Evolutionary conservation across 1,140 invertebrate genomes (phyloP), one percentile per base, ranked within the genome.

Genomic region (Mya arenaria): DNA sequence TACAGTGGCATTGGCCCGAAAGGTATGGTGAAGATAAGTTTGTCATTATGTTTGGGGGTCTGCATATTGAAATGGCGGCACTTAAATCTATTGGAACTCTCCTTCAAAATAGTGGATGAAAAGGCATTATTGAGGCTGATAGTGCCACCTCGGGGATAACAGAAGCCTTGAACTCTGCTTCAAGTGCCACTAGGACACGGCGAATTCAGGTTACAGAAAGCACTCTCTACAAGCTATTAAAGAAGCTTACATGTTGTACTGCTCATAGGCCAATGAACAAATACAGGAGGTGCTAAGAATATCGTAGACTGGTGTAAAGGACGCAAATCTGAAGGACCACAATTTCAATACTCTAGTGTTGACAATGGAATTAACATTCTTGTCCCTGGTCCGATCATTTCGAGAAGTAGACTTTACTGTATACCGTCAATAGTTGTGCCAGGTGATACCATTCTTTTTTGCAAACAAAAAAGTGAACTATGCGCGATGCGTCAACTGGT

Each of bases 1-100:
- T 87, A 1, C 86, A 88, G 52, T 87, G 84, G 80, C 15, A 74
- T 30, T 89, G 87, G 41, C 85, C 58, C 17, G 56, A 60, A 13
- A 8, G 8, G 10, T 80, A 85, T 39, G 36, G 62, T 28, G 25
- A 66, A 30, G 62, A 66, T 23, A 66, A 66, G 17, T 17, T 60
- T 60, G 56, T 60, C 25, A 17, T 60, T 10, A 60, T 60, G 56
- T 60, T 60, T 60, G 56, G 56, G 23, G 56, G 56, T 13, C 23
- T 60, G 34, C 62, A 66, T 34, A 66, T 66, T 66, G 41, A 48
- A 19, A 48, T 48, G 41, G 34, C 34, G 10, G 63, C 63, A 34
- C 36, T 66, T 1, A 66, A 37, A 25, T 62, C n/a, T n/a, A 62
- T 62, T 62, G 58, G 58, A 62, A 62, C 13, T 62, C 58, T 62